phyloP scores from a whole-genome alignment of 2,888 invertebrate species.

The Cephus nigrinus region DNA sequence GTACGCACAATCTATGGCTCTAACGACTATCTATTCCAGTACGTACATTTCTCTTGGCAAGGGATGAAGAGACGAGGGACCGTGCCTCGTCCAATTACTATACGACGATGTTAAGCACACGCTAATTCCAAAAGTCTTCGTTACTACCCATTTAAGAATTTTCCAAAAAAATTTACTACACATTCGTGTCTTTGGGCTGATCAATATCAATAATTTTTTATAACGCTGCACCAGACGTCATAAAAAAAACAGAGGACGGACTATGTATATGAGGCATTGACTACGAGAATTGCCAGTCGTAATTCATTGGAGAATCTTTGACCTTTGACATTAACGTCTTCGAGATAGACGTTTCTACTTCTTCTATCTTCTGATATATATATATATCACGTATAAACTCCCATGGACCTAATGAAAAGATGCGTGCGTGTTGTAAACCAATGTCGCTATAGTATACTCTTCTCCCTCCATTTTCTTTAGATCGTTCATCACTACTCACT shows the following conservation, averaged over 20 bases:
- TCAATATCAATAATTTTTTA: background rate
- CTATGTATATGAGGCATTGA: background rate
- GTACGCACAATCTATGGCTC: background rate
- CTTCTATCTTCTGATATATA: background rate
- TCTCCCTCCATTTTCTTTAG: background rate
- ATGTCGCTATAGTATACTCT: background rate
- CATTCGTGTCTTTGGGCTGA: background rate
- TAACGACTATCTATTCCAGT: background rate
- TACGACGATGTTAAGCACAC: background rate
- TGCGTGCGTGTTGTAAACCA: background rate
- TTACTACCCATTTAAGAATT: too few relatives aligned
- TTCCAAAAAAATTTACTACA: too few relatives aligned
- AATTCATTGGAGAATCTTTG: slow-evolving; percentile 29
- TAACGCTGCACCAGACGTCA: background rate
- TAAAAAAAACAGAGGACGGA: background rate
- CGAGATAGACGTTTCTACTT: background rate
- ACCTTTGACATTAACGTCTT: slow-evolving; percentile 28
- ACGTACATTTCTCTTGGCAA: background rate
- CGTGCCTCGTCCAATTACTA: background rate
- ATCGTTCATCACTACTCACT: background rate
- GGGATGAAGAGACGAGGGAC: background rate
- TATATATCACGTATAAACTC: background rate
- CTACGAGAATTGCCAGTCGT: background rate
- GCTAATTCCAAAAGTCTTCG: background rate
- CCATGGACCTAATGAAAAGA: background rate